Percentiles rank a stretch among this genome's conserved stretches.
These are phyloP conservation scores for Orchestia grillus DNA, from an alignment of 1,140 invertebrate species.

Conservation along the genomic window DNA sequence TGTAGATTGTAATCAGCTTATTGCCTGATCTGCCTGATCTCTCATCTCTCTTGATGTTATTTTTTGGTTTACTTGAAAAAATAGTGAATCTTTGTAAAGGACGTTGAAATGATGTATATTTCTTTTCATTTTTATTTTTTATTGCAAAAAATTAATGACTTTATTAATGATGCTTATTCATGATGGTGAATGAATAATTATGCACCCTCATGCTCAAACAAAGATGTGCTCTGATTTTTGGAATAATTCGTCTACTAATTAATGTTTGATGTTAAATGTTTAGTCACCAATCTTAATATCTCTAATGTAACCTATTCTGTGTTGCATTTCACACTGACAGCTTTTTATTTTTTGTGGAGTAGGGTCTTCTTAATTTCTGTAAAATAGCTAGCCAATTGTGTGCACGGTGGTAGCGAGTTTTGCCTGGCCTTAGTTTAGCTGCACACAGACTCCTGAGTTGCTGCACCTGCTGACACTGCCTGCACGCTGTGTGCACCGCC, in stretches of 20 bases:
- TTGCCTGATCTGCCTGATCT: not conserved
- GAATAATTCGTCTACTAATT: not conserved
- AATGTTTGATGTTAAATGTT: not conserved
- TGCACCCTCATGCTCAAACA: too few species aligned
- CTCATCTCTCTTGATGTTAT: not conserved
- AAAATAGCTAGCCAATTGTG: not conserved
- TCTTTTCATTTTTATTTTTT: too few species aligned
- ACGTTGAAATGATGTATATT: not conserved
- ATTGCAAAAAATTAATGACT: too few species aligned
- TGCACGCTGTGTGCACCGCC: slow-evolving; percentile 50
- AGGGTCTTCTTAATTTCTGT: not conserved
- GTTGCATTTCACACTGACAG: not conserved
- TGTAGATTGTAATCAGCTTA: not conserved
- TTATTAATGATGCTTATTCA: too few species aligned
- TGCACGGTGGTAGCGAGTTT: not conserved
- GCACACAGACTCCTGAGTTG: too few species aligned
- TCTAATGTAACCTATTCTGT: not conserved
- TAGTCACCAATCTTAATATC: not conserved
- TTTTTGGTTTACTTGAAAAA: not conserved
- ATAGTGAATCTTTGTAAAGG: not conserved
- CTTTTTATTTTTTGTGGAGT: not conserved
- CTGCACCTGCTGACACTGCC: not conserved
- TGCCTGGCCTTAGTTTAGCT: not conserved
- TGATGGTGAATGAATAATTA: too few species aligned
- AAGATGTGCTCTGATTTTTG: not conserved